phyloP scores from a whole-genome alignment of 1,140 invertebrate species.

The Coenobita brevimanus region DNA sequence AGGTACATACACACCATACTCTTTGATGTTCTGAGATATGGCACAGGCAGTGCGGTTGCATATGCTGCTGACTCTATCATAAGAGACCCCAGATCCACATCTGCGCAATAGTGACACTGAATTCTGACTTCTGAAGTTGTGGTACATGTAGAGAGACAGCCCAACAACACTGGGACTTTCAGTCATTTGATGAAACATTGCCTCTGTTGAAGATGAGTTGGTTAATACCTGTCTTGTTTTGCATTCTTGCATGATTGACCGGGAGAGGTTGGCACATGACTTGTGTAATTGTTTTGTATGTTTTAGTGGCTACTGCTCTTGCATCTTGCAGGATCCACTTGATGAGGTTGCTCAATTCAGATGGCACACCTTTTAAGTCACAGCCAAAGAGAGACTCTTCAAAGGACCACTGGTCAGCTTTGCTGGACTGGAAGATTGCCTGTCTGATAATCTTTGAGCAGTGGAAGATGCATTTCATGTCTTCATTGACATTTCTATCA shows the following conservation, averaged over 20 bases:
- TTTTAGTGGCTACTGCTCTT: not conserved
- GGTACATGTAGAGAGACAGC: conserved; percentile 28
- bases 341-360: not conserved
- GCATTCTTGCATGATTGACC: too few relatives aligned
- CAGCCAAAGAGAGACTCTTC: not conserved
- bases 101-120: not conserved
- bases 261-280: too few relatives aligned
- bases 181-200: too few relatives aligned
- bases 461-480: not conserved
- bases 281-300: too few relatives aligned
- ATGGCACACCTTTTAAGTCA: not conserved
- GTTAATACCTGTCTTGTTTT: too few relatives aligned
- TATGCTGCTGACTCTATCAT: conserved; percentile 17
- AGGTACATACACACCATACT: conserved; percentile 33
- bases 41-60: conserved; percentile 21
- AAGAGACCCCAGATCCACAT: conserved; percentile 23
- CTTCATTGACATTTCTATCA: not conserved
- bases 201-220: too few relatives aligned
- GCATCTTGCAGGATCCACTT: not conserved
- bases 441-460: conserved; percentile 19
- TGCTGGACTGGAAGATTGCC: not conserved
- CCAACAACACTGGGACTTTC: conserved; percentile 14
- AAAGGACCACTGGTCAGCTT: conserved; percentile 15
- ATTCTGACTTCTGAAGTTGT: conserved; percentile 39
- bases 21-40: conserved; percentile 14